Percentiles rank a stretch among this genome's conserved stretches.
These are phyloP conservation scores for Pammene aurita DNA, from an alignment of 2,888 invertebrate genomes.

Conservation along the genomic window DNA sequence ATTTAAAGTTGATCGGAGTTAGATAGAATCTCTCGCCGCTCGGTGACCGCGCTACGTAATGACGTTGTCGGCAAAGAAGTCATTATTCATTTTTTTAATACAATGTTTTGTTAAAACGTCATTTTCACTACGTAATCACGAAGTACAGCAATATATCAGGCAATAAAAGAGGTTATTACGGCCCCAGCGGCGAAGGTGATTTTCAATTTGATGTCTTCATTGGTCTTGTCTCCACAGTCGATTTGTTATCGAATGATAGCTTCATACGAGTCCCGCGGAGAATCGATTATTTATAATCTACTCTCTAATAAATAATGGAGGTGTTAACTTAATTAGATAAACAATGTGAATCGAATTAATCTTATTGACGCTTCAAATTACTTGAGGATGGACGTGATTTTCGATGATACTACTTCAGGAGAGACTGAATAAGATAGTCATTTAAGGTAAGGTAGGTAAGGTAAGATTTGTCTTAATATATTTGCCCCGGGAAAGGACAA, in stretches of 20 bases:
- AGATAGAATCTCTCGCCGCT: conserved; percentile 71
- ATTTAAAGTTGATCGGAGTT: conserved; percentile 42
- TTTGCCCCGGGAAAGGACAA: too few relatives aligned
- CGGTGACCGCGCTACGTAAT: conserved; percentile 75
- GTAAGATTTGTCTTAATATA: too few relatives aligned
- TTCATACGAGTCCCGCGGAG: conserved; percentile 30
- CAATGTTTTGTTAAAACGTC: conserved; percentile 82
- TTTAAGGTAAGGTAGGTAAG: too few relatives aligned
- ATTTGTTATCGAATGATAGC: conserved; percentile 37
- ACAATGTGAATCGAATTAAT: background rate
- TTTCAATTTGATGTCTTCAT: conserved; percentile 80
- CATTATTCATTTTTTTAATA: conserved; percentile 83
- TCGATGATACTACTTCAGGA: background rate
- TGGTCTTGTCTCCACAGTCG: conserved; percentile 51
- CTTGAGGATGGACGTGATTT: background rate
- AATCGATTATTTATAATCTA: conserved; percentile 33
- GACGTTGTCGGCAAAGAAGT: conserved; percentile 79
- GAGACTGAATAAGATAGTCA: too few relatives aligned
- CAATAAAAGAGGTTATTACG: conserved; percentile 73
- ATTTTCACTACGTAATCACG: conserved; percentile 82
- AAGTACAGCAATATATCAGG: conserved; percentile 78
- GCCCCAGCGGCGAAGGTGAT: conserved; percentile 67
- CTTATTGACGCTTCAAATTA: background rate
- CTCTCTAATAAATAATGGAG: conserved; percentile 32
- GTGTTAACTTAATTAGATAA: conserved; percentile 37